Evolutionary conservation across 2,113 vertebrate genomes (phyloP).

Genomic region (Neogale vison): DNA sequence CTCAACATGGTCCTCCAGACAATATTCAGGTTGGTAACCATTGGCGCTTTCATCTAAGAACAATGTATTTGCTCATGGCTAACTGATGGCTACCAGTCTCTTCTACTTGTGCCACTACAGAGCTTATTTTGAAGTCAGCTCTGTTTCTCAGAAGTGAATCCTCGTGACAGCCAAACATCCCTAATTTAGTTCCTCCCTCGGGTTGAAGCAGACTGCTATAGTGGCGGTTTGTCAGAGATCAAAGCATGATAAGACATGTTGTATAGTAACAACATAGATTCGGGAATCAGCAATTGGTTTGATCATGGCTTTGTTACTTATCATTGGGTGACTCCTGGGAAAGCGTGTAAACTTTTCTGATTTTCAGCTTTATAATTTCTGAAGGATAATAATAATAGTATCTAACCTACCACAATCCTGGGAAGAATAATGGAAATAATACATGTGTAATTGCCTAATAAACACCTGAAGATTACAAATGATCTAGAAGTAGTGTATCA

Average conservation of each 20-base stretch:
- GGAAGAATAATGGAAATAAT: neutral
- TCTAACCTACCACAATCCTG: neutral
- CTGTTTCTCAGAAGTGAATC: neutral
- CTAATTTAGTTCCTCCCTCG: neutral
- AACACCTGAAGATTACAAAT: neutral
- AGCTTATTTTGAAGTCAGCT: neutral
- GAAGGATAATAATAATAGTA: neutral
- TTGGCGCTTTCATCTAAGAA: neutral
- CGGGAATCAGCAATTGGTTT: neutral
- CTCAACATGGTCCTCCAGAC: neutral
- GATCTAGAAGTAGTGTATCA: neutral
- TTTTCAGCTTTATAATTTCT: neutral
- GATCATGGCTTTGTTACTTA: neutral
- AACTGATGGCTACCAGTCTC: neutral
- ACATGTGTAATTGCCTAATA: neutral
- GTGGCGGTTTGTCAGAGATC: neutral
- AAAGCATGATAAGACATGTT: neutral
- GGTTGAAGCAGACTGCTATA: neutral
- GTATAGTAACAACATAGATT: neutral
- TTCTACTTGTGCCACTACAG: neutral
- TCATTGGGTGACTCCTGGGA: neutral
- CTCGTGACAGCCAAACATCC: neutral
- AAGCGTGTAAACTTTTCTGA: neutral
- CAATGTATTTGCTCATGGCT: neutral
- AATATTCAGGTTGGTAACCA: neutral